Percentiles rank a stretch among this genome's conserved stretches.
These are phyloP conservation scores for Panzeria rudis DNA, from an alignment of 2,888 invertebrate genomes.

Conservation along the genomic window DNA sequence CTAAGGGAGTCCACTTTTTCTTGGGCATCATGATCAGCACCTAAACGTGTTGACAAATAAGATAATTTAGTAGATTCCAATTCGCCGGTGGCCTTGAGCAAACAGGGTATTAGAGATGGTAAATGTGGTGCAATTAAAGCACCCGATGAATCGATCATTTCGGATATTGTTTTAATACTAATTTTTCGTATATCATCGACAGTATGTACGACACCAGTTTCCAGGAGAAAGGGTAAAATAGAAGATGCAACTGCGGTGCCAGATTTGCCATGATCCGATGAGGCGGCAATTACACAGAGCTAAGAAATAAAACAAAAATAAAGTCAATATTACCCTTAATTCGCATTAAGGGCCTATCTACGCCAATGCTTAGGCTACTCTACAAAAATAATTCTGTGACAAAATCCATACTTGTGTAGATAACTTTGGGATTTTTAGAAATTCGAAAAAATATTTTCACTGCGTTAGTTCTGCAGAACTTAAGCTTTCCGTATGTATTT, in stretches of 20 bases:
- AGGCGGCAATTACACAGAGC: constrained; percentile 90
- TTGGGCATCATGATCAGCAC: constrained; percentile 88
- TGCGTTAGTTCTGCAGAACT: too few relatives aligned
- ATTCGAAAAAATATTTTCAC: too few relatives aligned
- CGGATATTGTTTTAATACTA: constrained; percentile 93
- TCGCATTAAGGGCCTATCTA: too few relatives aligned
- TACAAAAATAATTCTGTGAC: too few relatives aligned
- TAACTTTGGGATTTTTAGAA: too few relatives aligned
- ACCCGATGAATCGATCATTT: constrained; percentile 92
- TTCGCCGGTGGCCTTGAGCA: constrained; percentile 94
- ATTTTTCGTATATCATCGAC: constrained; percentile 91
- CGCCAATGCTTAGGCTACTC: too few relatives aligned
- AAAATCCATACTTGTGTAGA: too few relatives aligned
- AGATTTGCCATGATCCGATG: constrained; percentile 88
- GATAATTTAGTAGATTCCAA: constrained; percentile 91
- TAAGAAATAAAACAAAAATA: constrained; percentile 76
- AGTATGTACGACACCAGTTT: constrained; percentile 90
- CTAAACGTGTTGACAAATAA: constrained; percentile 90
- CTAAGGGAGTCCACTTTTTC: constrained; percentile 91
- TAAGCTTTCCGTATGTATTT: too few relatives aligned
- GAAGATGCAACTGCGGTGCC: constrained; percentile 89
- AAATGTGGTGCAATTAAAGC: constrained; percentile 92
- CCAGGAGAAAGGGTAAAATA: constrained; percentile 91
- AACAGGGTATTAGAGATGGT: constrained; percentile 90
- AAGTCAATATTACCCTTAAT: background rate